phyloP scores from a whole-genome alignment of 2,113 vertebrate genomes.

The Triplophysa rosa region DNA sequence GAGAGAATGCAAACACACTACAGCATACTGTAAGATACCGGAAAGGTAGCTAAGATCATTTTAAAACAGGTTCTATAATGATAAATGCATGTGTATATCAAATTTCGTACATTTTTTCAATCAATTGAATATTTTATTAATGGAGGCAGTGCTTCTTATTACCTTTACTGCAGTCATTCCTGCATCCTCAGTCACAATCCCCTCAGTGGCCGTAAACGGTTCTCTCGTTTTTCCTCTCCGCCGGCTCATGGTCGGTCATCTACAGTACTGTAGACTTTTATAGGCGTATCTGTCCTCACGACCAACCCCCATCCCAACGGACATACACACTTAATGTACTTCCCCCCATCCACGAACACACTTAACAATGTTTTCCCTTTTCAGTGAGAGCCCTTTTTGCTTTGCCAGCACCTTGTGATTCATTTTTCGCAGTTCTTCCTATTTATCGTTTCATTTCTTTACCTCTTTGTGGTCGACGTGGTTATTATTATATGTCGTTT shows the following conservation, averaged over 20 bases:
- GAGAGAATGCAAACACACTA: constrained; percentile 30
- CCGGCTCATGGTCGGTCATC: not conserved
- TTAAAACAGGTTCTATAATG: not conserved
- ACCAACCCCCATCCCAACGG: constrained; percentile 15
- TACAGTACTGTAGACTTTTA: constrained; percentile 27
- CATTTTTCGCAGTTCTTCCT: constrained; percentile 16
- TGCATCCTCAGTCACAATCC: not conserved
- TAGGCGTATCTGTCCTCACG: constrained; percentile 17
- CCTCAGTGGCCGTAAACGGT: not conserved
- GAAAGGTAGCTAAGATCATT: not conserved
- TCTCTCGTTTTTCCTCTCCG: constrained; percentile 8
- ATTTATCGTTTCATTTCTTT: constrained; percentile 26
- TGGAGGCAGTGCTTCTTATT: constrained; percentile 5
- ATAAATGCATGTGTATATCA: not conserved
- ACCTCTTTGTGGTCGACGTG: not conserved
- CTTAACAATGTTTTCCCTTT: constrained; percentile 53
- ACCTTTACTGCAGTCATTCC: constrained; percentile 41
- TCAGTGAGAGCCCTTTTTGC: constrained; percentile 45
- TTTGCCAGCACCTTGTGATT: constrained; percentile 55
- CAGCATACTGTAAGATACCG: constrained; percentile 17
- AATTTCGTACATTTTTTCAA: not conserved
- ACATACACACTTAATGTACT: constrained; percentile 37
- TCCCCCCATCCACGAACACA: constrained; percentile 29
- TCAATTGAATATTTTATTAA: constrained; percentile 26
- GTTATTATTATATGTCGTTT: not conserved